Evolutionary conservation across 1,140 invertebrate species (phyloP).

Genomic region (Orchestia grillus): DNA sequence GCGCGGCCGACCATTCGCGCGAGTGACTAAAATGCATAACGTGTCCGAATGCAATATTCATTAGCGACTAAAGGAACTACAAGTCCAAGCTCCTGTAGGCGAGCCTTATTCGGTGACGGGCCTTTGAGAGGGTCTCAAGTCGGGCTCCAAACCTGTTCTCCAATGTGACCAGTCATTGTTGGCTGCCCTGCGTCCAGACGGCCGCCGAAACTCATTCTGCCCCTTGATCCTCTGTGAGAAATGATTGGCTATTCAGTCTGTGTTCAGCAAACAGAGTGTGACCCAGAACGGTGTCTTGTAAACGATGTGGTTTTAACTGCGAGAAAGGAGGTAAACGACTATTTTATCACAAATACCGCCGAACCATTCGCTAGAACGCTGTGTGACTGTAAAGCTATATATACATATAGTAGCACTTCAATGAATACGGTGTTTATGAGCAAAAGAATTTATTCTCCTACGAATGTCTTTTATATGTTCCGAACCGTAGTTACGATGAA

Average conservation of each 20-base stretch:
- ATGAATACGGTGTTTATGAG: neutral
- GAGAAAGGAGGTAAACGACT: neutral
- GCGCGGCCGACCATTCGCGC: neutral
- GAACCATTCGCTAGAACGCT: neutral
- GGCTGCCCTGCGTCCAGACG: neutral
- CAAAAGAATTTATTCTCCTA: neutral
- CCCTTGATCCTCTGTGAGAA: neutral
- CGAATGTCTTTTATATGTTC: neutral
- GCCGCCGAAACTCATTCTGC: neutral
- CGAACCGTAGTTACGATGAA: neutral
- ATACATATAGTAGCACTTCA: neutral
- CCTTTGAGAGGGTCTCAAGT: neutral
- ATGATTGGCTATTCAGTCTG: constrained; percentile 7
- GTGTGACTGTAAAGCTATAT: neutral
- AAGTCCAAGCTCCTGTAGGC: neutral
- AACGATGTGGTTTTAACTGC: neutral
- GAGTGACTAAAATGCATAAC: neutral
- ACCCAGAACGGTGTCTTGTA: neutral
- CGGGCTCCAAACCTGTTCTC: neutral
- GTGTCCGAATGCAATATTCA: constrained; percentile 1
- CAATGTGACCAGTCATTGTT: neutral
- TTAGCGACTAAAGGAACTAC: neutral
- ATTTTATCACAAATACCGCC: neutral
- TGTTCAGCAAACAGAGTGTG: neutral
- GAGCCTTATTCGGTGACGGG: neutral